Conservation (phyloP, 2,113 vertebrate genomes). For the Dissostichus mawsoni region DNA sequence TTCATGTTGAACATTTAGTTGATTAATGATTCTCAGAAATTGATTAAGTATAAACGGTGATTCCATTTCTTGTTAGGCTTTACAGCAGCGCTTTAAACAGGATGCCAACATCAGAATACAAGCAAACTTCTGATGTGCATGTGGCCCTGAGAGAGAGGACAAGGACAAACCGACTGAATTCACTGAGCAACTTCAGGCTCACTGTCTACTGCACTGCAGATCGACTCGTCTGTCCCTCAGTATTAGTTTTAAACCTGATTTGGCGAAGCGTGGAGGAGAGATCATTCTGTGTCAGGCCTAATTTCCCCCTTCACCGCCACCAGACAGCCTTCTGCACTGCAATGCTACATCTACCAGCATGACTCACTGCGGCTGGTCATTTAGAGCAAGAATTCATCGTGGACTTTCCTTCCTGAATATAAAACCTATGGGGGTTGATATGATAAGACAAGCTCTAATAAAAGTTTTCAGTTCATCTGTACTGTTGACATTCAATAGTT, state of each 20-base stretch:
- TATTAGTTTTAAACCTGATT: slow-evolving; percentile 48
- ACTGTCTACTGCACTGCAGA: slow-evolving; percentile 40
- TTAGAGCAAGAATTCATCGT: slow-evolving; percentile 12
- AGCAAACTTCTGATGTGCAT: not conserved
- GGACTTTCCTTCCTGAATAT: slow-evolving; percentile 19
- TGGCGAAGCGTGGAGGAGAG: slow-evolving; percentile 44
- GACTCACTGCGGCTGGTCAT: slow-evolving; percentile 37
- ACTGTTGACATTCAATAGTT: not conserved
- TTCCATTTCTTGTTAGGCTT: not conserved
- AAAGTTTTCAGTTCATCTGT: not conserved
- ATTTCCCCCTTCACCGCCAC: slow-evolving; percentile 45
- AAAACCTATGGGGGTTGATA: not conserved
- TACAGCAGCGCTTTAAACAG: not conserved
- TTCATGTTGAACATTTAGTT: not conserved
- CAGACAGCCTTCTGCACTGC: slow-evolving; percentile 1
- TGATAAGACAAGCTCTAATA: not conserved
- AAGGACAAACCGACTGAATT: slow-evolving; percentile 14
- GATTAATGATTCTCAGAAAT: too few relatives aligned
- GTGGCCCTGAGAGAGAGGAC: slow-evolving; percentile 4
- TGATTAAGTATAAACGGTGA: not conserved
- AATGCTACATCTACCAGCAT: slow-evolving; percentile 13
- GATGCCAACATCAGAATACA: not conserved
- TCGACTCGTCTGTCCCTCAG: slow-evolving; percentile 26
- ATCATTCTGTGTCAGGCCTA: slow-evolving; percentile 48
- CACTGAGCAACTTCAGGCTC: slow-evolving; percentile 15